Base-by-base conservation (phyloP, 2,797 vertebrate genomes). In the Microctenopoma lineatum region DNA sequence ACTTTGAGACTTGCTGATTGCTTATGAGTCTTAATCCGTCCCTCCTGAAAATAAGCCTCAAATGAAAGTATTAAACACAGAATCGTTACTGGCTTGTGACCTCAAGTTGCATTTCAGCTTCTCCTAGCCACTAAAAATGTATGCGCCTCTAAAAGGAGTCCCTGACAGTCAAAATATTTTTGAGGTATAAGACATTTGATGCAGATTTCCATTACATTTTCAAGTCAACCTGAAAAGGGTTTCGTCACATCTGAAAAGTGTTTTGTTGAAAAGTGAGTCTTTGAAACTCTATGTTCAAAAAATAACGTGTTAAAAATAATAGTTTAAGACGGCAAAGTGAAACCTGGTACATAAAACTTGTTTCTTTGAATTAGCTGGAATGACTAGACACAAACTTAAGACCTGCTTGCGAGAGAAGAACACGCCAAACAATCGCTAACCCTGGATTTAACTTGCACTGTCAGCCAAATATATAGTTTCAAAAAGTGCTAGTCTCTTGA, bases 341-440 rank as follows among this genome's bases (percentile, higher is more conserved):
- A 38, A 29, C 25, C 55, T 46, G 7, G 7, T n/a, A 65, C 73
- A 61, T 18, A 9, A 48, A 36, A 10, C 8, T n/a, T 38, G 4
- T 50, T 38, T 64, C 46, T 77, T 72, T 72, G 15, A 72, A 79
- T 64, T 27, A 48, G 48, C 50, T 54, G 41, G 1, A 55, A 64
- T 50, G n/a, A 46, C 16, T 61, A 25, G 39, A 27, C 34, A 38
- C 5, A 77, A 21, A 58, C 45, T 27, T 15, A 45, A 55, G 5
- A 27, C 39, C 21, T 48, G 3, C 29, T 53, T 53, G 8, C 3
- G 18, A 55, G 7, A 52, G 18, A 53, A 44, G 7, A 57, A 57
- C 0, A 45, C 50, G 7, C 51, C 1, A 46, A 5, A 46, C 25
- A 26, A 32, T 59, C 13, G 52, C 21, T 54, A 11, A 46, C 4